Conservation (phyloP, 1,140 invertebrate species). For the Drosophila tsacasi region DNA sequence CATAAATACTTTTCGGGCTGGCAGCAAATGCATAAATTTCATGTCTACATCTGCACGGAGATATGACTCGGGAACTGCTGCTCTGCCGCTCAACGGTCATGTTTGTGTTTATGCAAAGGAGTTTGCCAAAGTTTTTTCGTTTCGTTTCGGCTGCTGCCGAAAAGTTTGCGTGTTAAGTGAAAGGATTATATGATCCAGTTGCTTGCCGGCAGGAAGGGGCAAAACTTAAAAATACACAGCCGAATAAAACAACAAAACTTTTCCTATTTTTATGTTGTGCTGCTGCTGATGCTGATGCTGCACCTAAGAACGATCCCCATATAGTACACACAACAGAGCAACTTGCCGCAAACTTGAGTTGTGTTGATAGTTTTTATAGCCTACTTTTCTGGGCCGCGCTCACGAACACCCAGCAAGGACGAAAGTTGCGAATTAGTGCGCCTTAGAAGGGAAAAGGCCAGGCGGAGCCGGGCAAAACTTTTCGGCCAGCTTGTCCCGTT, state of each 20-base stretch:
- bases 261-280: constrained; percentile 80
- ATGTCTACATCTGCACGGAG: constrained; percentile 56
- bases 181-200: constrained; percentile 81
- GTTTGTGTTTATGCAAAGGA: constrained; percentile 81
- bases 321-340: constrained; percentile 33
- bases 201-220: constrained; percentile 6
- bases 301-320: constrained; percentile 57
- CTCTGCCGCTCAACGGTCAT: constrained; percentile 36
- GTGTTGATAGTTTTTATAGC: constrained; percentile 83
- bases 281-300: constrained; percentile 51
- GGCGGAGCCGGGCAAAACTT: constrained; percentile 41
- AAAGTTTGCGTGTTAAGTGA: constrained; percentile 83
- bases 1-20: constrained; percentile 80
- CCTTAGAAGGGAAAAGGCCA: constrained; percentile 47
- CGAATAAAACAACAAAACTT: constrained; percentile 68
- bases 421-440: constrained; percentile 70
- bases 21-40: constrained; percentile 79
- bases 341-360: constrained; percentile 71
- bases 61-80: constrained; percentile 60
- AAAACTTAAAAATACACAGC: constrained; percentile 71
- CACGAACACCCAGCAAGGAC: constrained; percentile 37
- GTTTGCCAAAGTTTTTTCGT: constrained; percentile 60
- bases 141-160: constrained; percentile 71
- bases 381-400: constrained; percentile 63
- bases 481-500: constrained; percentile 71